Base-by-base conservation (phyloP, 2,797 vertebrate genomes). In the Pseudochromis fuscus region DNA sequence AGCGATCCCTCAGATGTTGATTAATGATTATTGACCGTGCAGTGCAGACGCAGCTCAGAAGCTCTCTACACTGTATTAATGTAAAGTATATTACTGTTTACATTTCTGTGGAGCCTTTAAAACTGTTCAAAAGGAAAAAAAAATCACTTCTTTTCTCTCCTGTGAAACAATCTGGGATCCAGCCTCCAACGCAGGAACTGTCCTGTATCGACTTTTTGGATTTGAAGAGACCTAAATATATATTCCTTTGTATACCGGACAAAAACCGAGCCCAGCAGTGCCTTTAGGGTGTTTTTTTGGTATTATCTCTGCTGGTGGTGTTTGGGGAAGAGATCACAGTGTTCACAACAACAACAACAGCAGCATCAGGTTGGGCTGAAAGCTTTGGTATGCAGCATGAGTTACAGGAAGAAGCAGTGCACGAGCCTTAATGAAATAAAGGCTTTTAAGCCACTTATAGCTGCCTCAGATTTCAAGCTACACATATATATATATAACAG, bases 181-280 rank as follows among this genome's bases (percentile, higher is more conserved):
- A 37, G 38, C 71, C 46, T 63, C 75, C 70, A 62, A 61, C n/a
- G 12, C 65, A 67, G 35, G 66, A 63, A 62, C 38, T 24, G 30
- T 74, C 51, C 57, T 2, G n/a, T 78, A 75, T 87, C 11, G 57
- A 87, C 72, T 55, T 77, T 72, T 65, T 48, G 52, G 28, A 31
- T 64, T 57, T 62, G 38, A 77, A 67, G 31, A 53, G 73, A 27
- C 27, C 73, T 73, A 67, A 68, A 77, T 80, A 64, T 79, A 77
- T 51, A 57, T 79, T 65, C 33, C 57, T 55, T 28, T 55, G 51
- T 69, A 4, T 11, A 45, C 37, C 1, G 4, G 28, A 71, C 38
- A 48, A 48, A 72, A 64, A 66, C 40, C 57, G 50, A 58, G 51
- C 31, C 18, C 60, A 55, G 31, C 37, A 44, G 21, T 19, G 51